Percentiles rank a stretch among this genome's conserved stretches.
Evolutionary conservation across 2,797 vertebrate genomes (phyloP).

Genomic region (Clarias platycephalus): DNA sequence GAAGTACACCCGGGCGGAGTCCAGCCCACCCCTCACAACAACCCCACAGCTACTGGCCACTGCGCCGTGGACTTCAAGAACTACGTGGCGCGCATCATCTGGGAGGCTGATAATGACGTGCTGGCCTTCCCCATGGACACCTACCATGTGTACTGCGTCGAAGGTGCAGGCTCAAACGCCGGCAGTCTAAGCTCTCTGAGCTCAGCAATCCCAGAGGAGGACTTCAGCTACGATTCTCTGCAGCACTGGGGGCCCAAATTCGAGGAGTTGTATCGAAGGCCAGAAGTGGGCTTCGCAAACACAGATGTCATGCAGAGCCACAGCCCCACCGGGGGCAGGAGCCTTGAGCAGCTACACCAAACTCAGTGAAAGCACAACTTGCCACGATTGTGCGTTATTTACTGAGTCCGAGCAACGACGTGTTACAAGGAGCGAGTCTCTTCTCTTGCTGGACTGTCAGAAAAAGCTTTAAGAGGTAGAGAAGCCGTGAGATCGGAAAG

Average conservation of each 20-base stretch:
- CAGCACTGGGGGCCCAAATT: constrained; percentile 82
- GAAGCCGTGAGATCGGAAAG: constrained; percentile 12
- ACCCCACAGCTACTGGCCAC: constrained; percentile 47
- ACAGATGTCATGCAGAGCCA: constrained; percentile 59
- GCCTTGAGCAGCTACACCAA: constrained; percentile 59
- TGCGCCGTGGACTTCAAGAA: constrained; percentile 77
- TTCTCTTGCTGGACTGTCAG: constrained; percentile 35
- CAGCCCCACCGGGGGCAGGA: constrained; percentile 55
- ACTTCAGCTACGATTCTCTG: constrained; percentile 71
- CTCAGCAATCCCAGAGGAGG: constrained; percentile 65
- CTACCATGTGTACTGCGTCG: constrained; percentile 79
- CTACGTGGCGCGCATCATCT: constrained; percentile 79
- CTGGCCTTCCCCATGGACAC: constrained; percentile 74
- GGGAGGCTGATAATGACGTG: constrained; percentile 80
- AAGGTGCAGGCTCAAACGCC: constrained; percentile 73
- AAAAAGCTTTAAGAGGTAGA: constrained; percentile 54
- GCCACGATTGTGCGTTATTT: constrained; percentile 26
- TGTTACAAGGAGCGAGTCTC: constrained; percentile 16
- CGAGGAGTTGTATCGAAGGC: constrained; percentile 74
- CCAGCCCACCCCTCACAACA: constrained; percentile 58
- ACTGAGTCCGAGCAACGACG: not conserved
- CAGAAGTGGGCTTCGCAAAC: constrained; percentile 65
- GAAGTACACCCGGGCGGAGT: constrained; percentile 66
- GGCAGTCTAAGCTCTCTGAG: constrained; percentile 85
- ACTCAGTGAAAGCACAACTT: not conserved